These are phyloP conservation scores for Drosophila simulans DNA, from an alignment of 1,140 invertebrate genomes.

Conservation along the genomic window DNA sequence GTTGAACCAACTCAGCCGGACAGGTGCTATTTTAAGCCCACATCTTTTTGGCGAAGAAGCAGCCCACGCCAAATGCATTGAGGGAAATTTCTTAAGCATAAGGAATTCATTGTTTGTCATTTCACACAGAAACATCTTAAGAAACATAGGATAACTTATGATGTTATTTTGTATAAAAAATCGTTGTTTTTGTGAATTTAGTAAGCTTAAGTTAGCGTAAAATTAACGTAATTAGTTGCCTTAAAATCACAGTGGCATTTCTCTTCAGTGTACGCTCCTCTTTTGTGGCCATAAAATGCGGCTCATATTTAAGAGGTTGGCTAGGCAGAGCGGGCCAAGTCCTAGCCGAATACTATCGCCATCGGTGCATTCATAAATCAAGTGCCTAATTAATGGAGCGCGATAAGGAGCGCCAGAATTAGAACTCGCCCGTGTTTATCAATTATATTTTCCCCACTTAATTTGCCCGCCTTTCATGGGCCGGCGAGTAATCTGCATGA, in stretches of 20 bases:
- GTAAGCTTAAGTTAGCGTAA: too few relatives aligned
- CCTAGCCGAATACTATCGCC: constrained; percentile 39
- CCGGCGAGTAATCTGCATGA: constrained; percentile 71
- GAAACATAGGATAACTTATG: too few relatives aligned
- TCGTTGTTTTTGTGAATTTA: too few relatives aligned
- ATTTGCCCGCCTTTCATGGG: constrained; percentile 66
- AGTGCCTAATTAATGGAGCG: constrained; percentile 72
- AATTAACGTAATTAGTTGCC: too few relatives aligned
- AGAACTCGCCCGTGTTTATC: constrained; percentile 73
- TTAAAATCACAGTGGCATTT: neutral
- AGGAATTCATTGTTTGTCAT: neutral
- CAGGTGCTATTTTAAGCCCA: constrained; percentile 46
- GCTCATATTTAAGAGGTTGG: constrained; percentile 32
- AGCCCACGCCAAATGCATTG: constrained; percentile 38
- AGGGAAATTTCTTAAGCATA: neutral
- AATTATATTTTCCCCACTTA: constrained; percentile 79
- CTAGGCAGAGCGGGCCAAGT: neutral
- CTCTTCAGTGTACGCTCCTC: neutral
- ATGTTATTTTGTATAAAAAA: too few relatives aligned
- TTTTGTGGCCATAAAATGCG: constrained; percentile 4
- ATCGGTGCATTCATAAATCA: constrained; percentile 74
- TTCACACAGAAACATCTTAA: neutral
- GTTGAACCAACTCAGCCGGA: constrained; percentile 13
- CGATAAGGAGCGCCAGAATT: constrained; percentile 70
- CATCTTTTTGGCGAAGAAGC: neutral